Percentiles rank a stretch among this genome's conserved stretches.
Conservation (phyloP, 2,113 vertebrate species). For the Callorhinus ursinus region DNA sequence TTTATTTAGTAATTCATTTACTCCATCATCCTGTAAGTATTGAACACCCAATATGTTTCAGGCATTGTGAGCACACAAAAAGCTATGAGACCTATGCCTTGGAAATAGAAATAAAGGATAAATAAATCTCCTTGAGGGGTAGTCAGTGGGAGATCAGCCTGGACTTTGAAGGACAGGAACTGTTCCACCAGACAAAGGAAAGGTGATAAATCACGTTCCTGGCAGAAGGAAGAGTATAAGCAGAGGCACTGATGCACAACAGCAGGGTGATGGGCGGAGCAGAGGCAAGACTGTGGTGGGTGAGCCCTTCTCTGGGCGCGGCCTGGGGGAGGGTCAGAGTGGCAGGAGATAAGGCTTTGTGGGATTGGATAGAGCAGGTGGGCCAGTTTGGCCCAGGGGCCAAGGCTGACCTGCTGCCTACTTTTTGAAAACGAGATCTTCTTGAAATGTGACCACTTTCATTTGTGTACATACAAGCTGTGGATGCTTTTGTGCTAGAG, state of each 20-base stretch:
- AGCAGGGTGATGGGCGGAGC: background rate
- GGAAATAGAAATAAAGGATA: background rate
- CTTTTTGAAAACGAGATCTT: background rate
- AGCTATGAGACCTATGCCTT: background rate
- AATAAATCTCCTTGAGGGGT: background rate
- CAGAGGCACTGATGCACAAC: background rate
- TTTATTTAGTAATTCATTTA: conserved; percentile 6
- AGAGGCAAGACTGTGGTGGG: background rate
- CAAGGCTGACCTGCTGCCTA: background rate
- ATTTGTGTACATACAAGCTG: background rate
- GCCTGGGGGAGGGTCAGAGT: background rate
- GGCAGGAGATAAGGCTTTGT: background rate
- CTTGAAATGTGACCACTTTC: background rate
- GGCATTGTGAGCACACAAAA: background rate
- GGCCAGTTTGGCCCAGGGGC: background rate
- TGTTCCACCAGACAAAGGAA: background rate
- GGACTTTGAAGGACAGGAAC: background rate
- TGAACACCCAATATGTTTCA: background rate
- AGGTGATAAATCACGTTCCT: background rate
- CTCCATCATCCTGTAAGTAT: background rate
- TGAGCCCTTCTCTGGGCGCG: background rate
- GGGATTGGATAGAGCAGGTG: background rate
- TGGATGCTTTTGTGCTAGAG: background rate
- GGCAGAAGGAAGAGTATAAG: background rate
- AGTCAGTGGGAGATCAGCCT: background rate